These are phyloP conservation scores for Cataglyphis albicans DNA, from an alignment of 2,888 invertebrate species.

Conservation along the genomic window DNA sequence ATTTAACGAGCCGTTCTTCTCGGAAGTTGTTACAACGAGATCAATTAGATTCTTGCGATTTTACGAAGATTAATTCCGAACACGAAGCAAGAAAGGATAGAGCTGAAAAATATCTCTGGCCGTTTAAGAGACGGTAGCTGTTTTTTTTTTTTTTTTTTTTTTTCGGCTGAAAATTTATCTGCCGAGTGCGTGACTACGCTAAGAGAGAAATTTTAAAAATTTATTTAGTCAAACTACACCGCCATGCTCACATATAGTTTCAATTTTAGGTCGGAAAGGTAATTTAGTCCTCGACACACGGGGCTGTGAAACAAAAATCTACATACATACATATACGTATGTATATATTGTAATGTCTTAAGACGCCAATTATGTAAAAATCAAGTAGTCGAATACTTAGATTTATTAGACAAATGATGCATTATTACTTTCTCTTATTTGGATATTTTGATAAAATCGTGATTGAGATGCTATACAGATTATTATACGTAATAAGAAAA, in stretches of 20 bases:
- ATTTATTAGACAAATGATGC: background rate
- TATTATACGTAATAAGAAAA: background rate
- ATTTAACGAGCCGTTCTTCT: constrained; percentile 43
- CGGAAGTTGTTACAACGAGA: constrained; percentile 36
- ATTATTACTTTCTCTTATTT: background rate
- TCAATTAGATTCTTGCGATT: constrained; percentile 49
- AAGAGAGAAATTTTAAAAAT: constrained; percentile 41
- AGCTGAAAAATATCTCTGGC: constrained; percentile 34
- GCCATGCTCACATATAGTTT: constrained; percentile 7
- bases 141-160: background rate
- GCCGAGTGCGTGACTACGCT: constrained; percentile 35
- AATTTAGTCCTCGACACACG: constrained; percentile 33
- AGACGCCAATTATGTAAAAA: background rate
- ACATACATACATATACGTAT: background rate
- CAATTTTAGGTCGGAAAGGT: constrained; percentile 23
- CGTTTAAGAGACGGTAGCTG: constrained; percentile 28
- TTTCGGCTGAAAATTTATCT: constrained; percentile 38
- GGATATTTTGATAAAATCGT: background rate
- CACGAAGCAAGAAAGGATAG: constrained; percentile 30
- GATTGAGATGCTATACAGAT: background rate
- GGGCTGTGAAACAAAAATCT: background rate
- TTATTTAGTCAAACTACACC: constrained; percentile 30
- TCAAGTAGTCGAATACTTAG: background rate
- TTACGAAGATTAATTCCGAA: constrained; percentile 44
- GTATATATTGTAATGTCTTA: background rate